phyloP scores from a whole-genome alignment of 2,888 invertebrate genomes.

The Morpho achilles region DNA sequence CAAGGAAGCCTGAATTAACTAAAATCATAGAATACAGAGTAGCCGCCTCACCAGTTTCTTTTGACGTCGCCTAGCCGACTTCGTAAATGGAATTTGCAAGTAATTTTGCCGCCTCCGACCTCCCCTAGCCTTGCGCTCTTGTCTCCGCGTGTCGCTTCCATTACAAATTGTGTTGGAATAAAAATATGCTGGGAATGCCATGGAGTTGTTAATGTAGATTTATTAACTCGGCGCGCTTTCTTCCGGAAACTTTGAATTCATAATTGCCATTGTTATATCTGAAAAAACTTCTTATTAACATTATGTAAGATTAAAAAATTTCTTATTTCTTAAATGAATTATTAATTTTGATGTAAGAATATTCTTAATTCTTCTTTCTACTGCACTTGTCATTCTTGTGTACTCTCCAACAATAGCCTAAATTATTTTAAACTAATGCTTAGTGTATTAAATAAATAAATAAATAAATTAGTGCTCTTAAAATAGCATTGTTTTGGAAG shows the following conservation, averaged over 20 bases:
- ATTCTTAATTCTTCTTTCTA: no score
- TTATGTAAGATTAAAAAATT: conserved; percentile 8
- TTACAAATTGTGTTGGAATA: conserved; percentile 79
- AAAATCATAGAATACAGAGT: conserved; percentile 24
- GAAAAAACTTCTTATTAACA: conserved; percentile 9
- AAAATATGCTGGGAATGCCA: conserved; percentile 60
- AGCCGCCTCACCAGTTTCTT: conserved; percentile 49
- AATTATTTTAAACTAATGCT: no score
- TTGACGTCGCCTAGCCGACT: conserved; percentile 60
- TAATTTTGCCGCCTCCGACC: conserved; percentile 62
- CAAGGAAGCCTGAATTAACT: conserved; percentile 18
- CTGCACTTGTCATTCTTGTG: no score
- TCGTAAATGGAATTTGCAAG: conserved; percentile 78
- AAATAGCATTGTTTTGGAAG: no score
- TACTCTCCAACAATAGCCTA: no score
- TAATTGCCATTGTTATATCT: conserved; percentile 18
- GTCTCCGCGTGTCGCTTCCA: conserved; percentile 77
- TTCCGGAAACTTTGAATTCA: conserved; percentile 19
- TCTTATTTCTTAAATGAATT: no score
- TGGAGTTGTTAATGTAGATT: conserved; percentile 42
- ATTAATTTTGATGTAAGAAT: no score
- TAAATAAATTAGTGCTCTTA: no score
- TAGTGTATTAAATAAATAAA: no score
- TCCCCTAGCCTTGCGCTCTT: conserved; percentile 62
- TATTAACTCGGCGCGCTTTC: conserved; percentile 15